phyloP scores from a whole-genome alignment of 2,888 invertebrate genomes.

The Monoplex corrugatus region DNA sequence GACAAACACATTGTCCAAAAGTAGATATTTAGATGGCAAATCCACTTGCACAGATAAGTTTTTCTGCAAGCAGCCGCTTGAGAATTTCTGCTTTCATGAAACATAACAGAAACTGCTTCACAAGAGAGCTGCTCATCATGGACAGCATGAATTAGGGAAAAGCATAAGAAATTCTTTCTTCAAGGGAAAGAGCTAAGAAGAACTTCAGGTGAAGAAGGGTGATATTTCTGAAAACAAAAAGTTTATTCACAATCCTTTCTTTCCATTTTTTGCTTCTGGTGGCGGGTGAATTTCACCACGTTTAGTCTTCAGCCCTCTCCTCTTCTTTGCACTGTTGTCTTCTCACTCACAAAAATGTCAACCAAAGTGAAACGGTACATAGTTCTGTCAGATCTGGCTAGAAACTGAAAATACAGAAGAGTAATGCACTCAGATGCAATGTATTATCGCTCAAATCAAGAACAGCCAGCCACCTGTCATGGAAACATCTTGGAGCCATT shows the following conservation, averaged over 20 bases:
- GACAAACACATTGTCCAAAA: not conserved
- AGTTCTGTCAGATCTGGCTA: not conserved
- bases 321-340: not conserved
- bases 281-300: slow-evolving; percentile 6
- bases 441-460: not conserved
- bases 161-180: not conserved
- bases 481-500: not conserved
- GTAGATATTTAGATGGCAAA: not conserved
- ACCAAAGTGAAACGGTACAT: too few relatives aligned
- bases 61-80: not conserved
- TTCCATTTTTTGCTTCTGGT: not conserved
- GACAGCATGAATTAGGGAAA: not conserved
- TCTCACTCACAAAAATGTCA: not conserved
- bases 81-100: slow-evolving; percentile 9
- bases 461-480: too few relatives aligned
- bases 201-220: slow-evolving; percentile 13
- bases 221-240: not conserved
- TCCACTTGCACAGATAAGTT: slow-evolving; percentile 3
- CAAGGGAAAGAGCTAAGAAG: not conserved
- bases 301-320: not conserved
- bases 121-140: not conserved
- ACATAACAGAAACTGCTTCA: not conserved
- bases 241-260: not conserved
- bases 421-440: not conserved
- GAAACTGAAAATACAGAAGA: slow-evolving; percentile 4